Conservation (phyloP, 2,797 vertebrate genomes). For the Bucorvus abyssinicus region DNA sequence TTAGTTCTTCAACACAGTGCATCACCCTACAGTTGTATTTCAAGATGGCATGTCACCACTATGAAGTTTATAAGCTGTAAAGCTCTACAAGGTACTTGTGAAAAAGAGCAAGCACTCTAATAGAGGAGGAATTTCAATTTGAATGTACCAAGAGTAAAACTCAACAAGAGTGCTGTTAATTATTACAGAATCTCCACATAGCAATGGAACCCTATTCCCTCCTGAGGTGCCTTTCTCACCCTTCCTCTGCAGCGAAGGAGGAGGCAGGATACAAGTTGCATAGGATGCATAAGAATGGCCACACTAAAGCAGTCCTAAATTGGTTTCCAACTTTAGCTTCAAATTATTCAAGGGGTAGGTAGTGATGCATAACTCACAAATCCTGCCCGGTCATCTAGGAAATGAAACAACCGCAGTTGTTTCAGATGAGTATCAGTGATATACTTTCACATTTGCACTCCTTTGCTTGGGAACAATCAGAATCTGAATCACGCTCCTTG, state of each 20-base stretch:
- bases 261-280: background rate
- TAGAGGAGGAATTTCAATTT: background rate
- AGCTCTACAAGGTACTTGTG: background rate
- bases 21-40: background rate
- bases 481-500: background rate
- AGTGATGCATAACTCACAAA: background rate
- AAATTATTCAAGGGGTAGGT: background rate
- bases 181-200: background rate
- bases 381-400: background rate
- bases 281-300: background rate
- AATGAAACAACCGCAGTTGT: background rate
- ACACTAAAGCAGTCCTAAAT: background rate
- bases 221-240: background rate
- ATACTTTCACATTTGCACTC: background rate
- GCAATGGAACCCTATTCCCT: background rate
- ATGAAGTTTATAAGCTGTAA: background rate
- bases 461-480: background rate
- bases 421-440: background rate
- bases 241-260: background rate
- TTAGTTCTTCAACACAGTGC: background rate
- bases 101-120: background rate
- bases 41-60: background rate
- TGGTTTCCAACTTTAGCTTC: background rate
- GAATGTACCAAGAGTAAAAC: background rate
- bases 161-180: constrained; percentile 14